Evolutionary conservation across 2,113 vertebrate genomes (phyloP).

Genomic region (Poeciliopsis prolifica): DNA sequence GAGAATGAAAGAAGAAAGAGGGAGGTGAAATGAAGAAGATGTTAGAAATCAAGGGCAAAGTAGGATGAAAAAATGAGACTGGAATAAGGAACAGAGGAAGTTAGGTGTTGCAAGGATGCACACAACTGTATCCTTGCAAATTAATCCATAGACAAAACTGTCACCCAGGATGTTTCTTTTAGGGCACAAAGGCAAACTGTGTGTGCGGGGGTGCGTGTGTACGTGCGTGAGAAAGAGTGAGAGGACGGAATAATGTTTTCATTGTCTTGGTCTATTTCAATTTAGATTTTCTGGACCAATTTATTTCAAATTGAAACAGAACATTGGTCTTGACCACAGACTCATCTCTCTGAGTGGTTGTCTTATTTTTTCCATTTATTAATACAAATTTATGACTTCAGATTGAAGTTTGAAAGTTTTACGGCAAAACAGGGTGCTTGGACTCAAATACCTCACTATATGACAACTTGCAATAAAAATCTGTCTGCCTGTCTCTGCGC

Average conservation of each 20-base stretch:
- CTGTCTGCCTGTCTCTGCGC: too few relatives aligned
- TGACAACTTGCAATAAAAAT: background rate
- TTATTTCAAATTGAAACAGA: conserved; percentile 3
- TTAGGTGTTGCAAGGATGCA: conserved; percentile 13
- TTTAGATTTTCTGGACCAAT: background rate
- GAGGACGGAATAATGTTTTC: background rate
- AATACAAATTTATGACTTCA: background rate
- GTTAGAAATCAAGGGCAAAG: conserved; percentile 50
- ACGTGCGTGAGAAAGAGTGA: conserved; percentile 16
- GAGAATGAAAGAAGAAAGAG: conserved; percentile 26
- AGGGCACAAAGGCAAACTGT: background rate
- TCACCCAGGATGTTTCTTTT: conserved; percentile 36
- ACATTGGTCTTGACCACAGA: background rate
- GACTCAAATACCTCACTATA: background rate
- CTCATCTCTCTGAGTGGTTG: background rate
- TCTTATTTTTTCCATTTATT: conserved; percentile 5
- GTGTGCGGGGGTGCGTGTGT: too few relatives aligned
- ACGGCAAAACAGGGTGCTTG: background rate
- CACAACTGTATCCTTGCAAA: conserved; percentile 22
- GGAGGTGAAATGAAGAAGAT: conserved; percentile 45
- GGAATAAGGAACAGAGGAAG: conserved; percentile 10
- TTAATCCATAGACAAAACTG: conserved; percentile 30
- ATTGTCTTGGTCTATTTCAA: background rate
- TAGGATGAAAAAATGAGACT: conserved; percentile 43
- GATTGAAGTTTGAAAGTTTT: background rate